Evolutionary conservation across 2,113 vertebrate species (phyloP).

Genomic region (Girardinichthys multiradiatus): DNA sequence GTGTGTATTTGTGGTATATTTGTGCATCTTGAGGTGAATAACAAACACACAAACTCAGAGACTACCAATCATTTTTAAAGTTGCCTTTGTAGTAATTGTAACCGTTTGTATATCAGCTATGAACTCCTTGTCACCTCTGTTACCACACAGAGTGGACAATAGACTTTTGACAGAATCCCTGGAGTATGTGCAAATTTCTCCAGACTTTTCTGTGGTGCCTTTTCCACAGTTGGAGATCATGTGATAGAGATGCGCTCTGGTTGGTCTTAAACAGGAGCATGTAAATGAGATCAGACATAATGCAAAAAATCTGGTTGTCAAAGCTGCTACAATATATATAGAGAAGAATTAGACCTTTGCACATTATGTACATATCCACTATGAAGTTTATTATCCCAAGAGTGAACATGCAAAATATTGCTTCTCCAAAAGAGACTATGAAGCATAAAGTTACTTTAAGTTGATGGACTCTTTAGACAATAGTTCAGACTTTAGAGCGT

Average conservation of each 20-base stretch:
- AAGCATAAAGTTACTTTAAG: too few species aligned
- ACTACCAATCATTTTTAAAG: background rate
- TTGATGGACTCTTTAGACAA: too few species aligned
- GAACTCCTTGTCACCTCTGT: background rate
- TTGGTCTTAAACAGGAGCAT: background rate
- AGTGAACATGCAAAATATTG: background rate
- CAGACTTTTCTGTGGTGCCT: background rate
- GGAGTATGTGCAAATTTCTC: background rate
- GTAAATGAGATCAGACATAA: background rate
- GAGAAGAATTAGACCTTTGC: too few species aligned
- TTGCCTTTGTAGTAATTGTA: background rate
- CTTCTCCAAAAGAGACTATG: background rate
- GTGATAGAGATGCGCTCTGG: background rate
- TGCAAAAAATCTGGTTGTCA: background rate
- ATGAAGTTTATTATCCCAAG: background rate
- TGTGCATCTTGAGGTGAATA: background rate
- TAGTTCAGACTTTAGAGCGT: too few species aligned
- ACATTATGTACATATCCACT: background rate
- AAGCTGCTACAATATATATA: too few species aligned
- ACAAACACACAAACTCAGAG: background rate
- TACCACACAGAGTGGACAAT: background rate
- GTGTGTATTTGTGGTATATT: background rate
- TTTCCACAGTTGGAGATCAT: too few species aligned
- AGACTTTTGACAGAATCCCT: background rate
- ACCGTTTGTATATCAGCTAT: background rate